Evolutionary conservation across 2,888 invertebrate genomes (phyloP), one percentile per base, ranked within the genome.

Genomic region (Cancer borealis): DNA sequence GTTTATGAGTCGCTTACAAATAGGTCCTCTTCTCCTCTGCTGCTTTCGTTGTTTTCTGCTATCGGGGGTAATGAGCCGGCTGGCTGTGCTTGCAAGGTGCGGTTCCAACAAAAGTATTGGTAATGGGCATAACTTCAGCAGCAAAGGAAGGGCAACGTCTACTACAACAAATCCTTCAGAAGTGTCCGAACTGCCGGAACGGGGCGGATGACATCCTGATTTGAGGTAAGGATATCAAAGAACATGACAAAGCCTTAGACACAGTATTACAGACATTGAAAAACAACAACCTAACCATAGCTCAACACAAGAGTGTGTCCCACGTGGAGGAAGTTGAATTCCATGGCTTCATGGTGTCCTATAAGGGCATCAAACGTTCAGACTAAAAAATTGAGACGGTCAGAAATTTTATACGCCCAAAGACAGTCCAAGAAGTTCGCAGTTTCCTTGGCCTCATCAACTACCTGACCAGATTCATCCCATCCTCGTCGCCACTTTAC

Each of bases 91-190:
- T n/a, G n/a, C n/a, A n/a, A n/a, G n/a, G n/a, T n/a, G n/a, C n/a
- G n/a, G n/a, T n/a, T n/a, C n/a, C n/a, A n/a, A 30, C 84, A 49
- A 91, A 91, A 30, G 60, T 91, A 2, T 39, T 91, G 66, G 30
- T 66, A 21, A 91, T 91, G 91, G 60, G 66, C 91, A 54, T 54
- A 54, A 54, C 54, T 54, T 54, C 54, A 54, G 54, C 91, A 8
- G 91, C 66, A 91, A 66, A 91, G 66, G 66, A 91, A 91, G 91
- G 91, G n/a, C 91, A 91, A 66, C 91, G 30, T 91, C 66, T 91
- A 66, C 66, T 91, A 91, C 91, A 90, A 54, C 54, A 90, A n/a
- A 90, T 90, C 54, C 17, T 90, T 1, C 90, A 90, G 54, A 90
- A 90, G 49, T 90, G 90, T 49, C 90, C 90, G 49, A 90, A 90